A percentile compares a stretch with the other conserved stretches of the same genome.
These are phyloP conservation scores for Panzeria rudis DNA, from an alignment of 2,888 invertebrate species.

Conservation along the genomic window DNA sequence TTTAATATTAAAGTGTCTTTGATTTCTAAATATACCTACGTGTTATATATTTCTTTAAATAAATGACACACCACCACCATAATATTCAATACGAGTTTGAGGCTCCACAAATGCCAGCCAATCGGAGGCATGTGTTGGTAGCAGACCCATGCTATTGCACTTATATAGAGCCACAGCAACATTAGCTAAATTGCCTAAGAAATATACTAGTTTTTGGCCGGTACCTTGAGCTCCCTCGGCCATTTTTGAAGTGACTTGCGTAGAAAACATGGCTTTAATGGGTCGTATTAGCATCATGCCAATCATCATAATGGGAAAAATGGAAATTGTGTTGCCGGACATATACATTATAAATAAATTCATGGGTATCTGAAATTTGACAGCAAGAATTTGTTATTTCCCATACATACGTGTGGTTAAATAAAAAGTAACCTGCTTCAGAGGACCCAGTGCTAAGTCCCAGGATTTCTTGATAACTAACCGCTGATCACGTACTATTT, in stretches of 20 bases:
- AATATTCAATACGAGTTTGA: conserved; percentile 92
- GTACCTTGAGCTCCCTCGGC: conserved; percentile 95
- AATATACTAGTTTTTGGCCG: conserved; percentile 96
- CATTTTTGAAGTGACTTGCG: conserved; percentile 95
- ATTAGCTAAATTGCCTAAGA: conserved; percentile 96
- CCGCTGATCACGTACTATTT: conserved; percentile 92
- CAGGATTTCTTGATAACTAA: conserved; percentile 97
- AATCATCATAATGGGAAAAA: conserved; percentile 99
- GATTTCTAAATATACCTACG: conserved; percentile 26
- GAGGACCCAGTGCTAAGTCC: conserved; percentile 97
- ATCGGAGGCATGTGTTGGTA: conserved; percentile 98
- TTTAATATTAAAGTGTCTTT: conserved; percentile 6
- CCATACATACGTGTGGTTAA: not conserved
- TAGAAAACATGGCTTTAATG: conserved; percentile 96
- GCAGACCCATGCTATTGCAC: conserved; percentile 98
- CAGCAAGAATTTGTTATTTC: not conserved
- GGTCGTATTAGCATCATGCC: conserved; percentile 99
- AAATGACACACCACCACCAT: conserved; percentile 91
- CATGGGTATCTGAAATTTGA: conserved; percentile 90
- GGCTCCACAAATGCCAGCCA: conserved; percentile 99
- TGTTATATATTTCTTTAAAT: conserved; percentile 78
- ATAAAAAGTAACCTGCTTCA: conserved; percentile 89
- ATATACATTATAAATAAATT: conserved; percentile 99
- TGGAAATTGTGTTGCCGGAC: conserved; percentile 99
- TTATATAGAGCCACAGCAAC: conserved; percentile 96